These are phyloP conservation scores for Capromys pilorides DNA, from an alignment of 2,797 vertebrate species.

Conservation along the genomic window DNA sequence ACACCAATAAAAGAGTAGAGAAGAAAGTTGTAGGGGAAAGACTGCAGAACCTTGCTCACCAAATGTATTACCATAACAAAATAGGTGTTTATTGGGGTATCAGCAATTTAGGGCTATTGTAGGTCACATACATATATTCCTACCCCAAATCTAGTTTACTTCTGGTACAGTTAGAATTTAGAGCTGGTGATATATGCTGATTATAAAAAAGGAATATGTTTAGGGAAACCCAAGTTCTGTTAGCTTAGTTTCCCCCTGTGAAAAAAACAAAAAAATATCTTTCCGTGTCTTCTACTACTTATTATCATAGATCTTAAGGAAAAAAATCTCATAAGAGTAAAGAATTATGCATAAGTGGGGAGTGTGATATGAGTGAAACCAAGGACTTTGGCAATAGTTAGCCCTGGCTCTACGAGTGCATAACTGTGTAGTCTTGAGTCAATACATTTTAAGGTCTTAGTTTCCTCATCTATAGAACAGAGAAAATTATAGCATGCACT, in stretches of 20 bases:
- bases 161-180: neutral
- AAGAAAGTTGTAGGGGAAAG: neutral
- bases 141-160: neutral
- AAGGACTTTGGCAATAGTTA: neutral
- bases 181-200: neutral
- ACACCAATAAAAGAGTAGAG: neutral
- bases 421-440: neutral
- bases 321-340: neutral
- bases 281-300: neutral
- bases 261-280: neutral
- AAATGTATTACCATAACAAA: rapidly evolving
- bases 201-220: neutral
- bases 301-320: neutral
- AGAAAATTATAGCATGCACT: neutral
- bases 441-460: neutral
- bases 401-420: neutral
- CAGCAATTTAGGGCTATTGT: neutral
- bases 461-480: constrained; percentile 34
- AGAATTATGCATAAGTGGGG: neutral
- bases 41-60: rapidly evolving
- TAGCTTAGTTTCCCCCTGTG: neutral
- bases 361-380: neutral
- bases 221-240: too few species aligned
- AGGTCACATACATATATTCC: neutral
- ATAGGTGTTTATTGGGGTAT: too few species aligned